These are phyloP conservation scores for Andrena dorsata DNA, from an alignment of 2,888 invertebrate genomes.

Conservation along the genomic window DNA sequence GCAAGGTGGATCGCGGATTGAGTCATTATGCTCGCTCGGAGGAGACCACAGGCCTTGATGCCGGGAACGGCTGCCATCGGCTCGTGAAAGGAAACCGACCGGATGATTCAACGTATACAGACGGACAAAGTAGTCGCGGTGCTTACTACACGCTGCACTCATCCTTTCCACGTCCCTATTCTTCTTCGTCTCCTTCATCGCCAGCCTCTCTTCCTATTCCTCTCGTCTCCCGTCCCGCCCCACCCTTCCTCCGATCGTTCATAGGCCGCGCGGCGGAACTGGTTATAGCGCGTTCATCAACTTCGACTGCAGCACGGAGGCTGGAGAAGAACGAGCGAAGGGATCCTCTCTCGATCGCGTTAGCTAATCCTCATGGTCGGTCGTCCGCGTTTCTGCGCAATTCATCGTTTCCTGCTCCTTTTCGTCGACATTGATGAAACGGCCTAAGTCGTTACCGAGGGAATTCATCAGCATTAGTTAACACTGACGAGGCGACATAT, in stretches of 20 bases:
- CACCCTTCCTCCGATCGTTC: slow-evolving; percentile 31
- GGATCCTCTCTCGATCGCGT: slow-evolving; percentile 45
- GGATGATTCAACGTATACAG: slow-evolving; percentile 79
- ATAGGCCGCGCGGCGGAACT: slow-evolving; percentile 40
- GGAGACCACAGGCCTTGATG: slow-evolving; percentile 83
- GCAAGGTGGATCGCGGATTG: slow-evolving; percentile 84
- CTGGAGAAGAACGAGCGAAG: slow-evolving; percentile 29
- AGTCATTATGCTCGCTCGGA: slow-evolving; percentile 84
- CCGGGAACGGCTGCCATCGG: slow-evolving; percentile 81
- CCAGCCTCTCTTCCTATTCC: slow-evolving; percentile 48
- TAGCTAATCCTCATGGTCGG: slow-evolving; percentile 50
- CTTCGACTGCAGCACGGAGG: slow-evolving; percentile 46
- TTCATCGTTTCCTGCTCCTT: slow-evolving; percentile 42
- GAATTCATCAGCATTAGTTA: slow-evolving; percentile 29
- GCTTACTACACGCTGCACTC: slow-evolving; percentile 66
- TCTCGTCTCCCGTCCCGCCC: slow-evolving; percentile 24
- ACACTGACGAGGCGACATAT: not conserved
- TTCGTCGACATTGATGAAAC: slow-evolving; percentile 32
- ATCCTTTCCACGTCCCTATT: slow-evolving; percentile 52
- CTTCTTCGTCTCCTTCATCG: slow-evolving; percentile 60
- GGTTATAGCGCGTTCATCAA: slow-evolving; percentile 62
- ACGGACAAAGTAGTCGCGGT: slow-evolving; percentile 79
- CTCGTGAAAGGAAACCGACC: slow-evolving; percentile 83
- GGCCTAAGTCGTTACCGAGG: slow-evolving; percentile 9
- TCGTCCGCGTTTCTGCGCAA: slow-evolving; percentile 38